These are phyloP conservation scores for Poecile montanus DNA, from an alignment of 2,797 vertebrate genomes.

Conservation along the genomic window DNA sequence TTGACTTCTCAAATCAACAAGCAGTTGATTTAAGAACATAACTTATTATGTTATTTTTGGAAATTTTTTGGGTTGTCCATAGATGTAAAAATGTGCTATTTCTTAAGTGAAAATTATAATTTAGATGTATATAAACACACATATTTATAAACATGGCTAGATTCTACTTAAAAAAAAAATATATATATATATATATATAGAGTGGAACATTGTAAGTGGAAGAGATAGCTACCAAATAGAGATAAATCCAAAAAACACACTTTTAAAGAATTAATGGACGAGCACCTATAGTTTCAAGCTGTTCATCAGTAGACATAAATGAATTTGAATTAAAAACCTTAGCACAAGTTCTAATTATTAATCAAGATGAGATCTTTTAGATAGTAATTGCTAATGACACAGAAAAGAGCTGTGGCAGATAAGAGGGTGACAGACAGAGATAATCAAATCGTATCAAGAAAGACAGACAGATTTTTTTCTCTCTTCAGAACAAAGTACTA, in stretches of 20 bases:
- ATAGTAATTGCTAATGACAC: neutral
- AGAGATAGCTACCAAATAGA: neutral
- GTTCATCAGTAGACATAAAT: neutral
- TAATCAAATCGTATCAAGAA: neutral
- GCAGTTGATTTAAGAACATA: neutral
- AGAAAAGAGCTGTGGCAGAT: neutral
- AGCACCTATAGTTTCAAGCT: neutral
- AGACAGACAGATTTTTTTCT: neutral
- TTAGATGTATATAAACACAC: neutral
- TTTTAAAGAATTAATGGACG: neutral
- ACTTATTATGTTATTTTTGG: neutral
- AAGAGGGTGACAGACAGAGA: neutral
- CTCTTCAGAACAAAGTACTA: neutral
- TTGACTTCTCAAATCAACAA: neutral
- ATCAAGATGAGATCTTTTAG: neutral
- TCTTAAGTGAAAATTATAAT: neutral
- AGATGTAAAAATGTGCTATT: neutral
- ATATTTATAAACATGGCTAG: neutral
- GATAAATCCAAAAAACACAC: neutral
- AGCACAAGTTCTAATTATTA: neutral
- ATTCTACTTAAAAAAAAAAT: too few relatives aligned
- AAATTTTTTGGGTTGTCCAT: neutral
- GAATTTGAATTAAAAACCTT: neutral
- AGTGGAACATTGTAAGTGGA: neutral
- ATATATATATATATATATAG: too few relatives aligned